A percentile compares a stretch with the other conserved stretches of the same genome.
phyloP scores from a whole-genome alignment of 2,888 invertebrate genomes.

The Drosophila niveifrons region DNA sequence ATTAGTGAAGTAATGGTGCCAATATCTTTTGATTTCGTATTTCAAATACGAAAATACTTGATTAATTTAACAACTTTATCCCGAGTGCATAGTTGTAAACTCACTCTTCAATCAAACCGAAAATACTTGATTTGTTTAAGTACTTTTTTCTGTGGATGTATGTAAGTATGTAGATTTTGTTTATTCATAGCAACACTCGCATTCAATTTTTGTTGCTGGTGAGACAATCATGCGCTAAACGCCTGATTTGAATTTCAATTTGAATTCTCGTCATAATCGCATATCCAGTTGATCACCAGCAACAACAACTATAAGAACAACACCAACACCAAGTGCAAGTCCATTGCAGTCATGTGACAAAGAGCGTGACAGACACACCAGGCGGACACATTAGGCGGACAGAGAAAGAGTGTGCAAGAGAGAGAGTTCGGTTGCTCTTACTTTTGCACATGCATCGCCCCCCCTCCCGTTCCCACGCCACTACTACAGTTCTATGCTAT shows the following conservation, averaged over 20 bases:
- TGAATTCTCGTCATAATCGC: slow-evolving; percentile 35
- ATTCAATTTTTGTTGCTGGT: background rate
- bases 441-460: background rate
- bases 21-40: no score
- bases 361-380: slow-evolving; percentile 44
- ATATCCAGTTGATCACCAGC: slow-evolving; percentile 11
- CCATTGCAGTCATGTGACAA: slow-evolving; percentile 47
- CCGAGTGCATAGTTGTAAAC: no score
- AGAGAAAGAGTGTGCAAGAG: slow-evolving; percentile 11
- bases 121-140: no score
- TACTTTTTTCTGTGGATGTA: no score
- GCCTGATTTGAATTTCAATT: slow-evolving; percentile 39
- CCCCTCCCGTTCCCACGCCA: no score
- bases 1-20: no score
- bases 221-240: slow-evolving; percentile 21
- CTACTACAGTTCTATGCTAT: no score
- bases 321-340: slow-evolving; percentile 12
- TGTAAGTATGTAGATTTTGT: background rate
- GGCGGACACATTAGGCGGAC: background rate
- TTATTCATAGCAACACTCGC: slow-evolving; percentile 4
- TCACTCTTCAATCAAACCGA: no score
- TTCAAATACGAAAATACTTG: no score
- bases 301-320: background rate
- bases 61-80: no score
- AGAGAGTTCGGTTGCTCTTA: background rate